A percentile compares a stretch with the other conserved stretches of the same genome.
Conservation (phyloP, 2,113 vertebrate genomes). For the Capreolus pygargus region DNA sequence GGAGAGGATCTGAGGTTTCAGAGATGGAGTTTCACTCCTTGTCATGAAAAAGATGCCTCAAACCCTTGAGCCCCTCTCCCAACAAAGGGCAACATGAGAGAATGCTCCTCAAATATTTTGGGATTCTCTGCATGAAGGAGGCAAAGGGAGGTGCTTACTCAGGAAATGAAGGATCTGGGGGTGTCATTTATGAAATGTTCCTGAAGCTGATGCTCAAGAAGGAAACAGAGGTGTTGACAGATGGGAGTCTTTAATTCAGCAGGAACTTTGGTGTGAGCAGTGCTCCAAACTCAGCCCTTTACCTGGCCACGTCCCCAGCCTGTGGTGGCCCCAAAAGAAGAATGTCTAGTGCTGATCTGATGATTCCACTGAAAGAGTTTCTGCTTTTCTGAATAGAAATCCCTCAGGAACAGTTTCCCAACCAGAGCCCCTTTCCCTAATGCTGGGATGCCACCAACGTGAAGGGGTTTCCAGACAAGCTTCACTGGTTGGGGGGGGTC, state of each 20-base stretch:
- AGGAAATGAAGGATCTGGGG: constrained; percentile 30
- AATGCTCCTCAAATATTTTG: background rate
- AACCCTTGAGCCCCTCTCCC: background rate
- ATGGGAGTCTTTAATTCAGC: constrained; percentile 23
- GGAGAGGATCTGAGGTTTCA: background rate
- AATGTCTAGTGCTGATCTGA: background rate
- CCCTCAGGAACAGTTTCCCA: background rate
- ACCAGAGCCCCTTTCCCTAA: background rate
- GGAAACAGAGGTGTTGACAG: constrained; percentile 16
- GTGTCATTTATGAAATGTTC: background rate
- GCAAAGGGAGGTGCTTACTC: constrained; percentile 47
- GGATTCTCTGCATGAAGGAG: background rate
- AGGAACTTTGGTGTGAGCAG: constrained; percentile 56
- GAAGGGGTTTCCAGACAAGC: background rate
- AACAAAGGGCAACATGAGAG: background rate
- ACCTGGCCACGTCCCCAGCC: background rate
- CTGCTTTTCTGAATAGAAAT: constrained; percentile 37
- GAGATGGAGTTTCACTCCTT: constrained; percentile 6
- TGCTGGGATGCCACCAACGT: rapidly evolving
- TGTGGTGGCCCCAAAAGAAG: background rate
- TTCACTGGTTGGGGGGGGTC: rapidly evolving
- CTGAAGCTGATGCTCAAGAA: background rate
- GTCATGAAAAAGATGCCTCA: background rate
- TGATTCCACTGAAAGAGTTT: background rate
- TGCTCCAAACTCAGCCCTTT: constrained; percentile 29